Evolutionary conservation across 2,888 invertebrate species (phyloP), one percentile per base, ranked within the genome.

Genomic region (Hirudinaria manillensis): DNA sequence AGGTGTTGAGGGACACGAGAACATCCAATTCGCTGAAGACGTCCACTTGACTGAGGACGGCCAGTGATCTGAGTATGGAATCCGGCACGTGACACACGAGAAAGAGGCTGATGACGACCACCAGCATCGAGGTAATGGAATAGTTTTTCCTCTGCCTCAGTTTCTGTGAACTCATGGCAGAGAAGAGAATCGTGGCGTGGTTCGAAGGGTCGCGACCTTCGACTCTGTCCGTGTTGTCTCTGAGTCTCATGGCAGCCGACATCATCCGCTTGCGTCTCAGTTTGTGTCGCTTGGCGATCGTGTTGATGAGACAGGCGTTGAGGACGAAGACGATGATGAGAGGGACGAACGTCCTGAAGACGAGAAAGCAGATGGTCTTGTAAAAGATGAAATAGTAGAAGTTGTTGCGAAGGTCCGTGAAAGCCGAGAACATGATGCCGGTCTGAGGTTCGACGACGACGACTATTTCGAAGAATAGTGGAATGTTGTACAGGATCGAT

Each of bases 291-390:
- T 61, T 61, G 10, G 61, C 61, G 51, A 79, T 75, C 1, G 79
- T 78, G 19, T 56, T 45, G 51, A 79, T 76, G 19, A 79, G 79
- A 1, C 68, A 74, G 10, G 74, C 66, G 77, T 79, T 79, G 27
- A 79, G 76, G 2, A 70, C 67, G 45, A 79, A 68, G 32, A 79
- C 75, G 16, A 75, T 72, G 53, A 78, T 24, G 21, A 79, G 77
- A 0, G 79, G 79, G 0, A 79, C 79, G 21, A 79, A 67, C 29
- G 77, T 70, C n/a, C 79, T 77, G 75, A 79, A 79, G 32, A 79
- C 72, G 53, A 78, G 76, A 74, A 77, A 79, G 38, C 77, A 68
- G 45, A 78, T 56, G 6, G 78, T 79, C 67, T 79, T 79, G 75
- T 79, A 79, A 67, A 79, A 74, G 13, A 79, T 56, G 70, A 78